Conservation (phyloP, 2,113 vertebrate species). For the Anhinga anhinga region DNA sequence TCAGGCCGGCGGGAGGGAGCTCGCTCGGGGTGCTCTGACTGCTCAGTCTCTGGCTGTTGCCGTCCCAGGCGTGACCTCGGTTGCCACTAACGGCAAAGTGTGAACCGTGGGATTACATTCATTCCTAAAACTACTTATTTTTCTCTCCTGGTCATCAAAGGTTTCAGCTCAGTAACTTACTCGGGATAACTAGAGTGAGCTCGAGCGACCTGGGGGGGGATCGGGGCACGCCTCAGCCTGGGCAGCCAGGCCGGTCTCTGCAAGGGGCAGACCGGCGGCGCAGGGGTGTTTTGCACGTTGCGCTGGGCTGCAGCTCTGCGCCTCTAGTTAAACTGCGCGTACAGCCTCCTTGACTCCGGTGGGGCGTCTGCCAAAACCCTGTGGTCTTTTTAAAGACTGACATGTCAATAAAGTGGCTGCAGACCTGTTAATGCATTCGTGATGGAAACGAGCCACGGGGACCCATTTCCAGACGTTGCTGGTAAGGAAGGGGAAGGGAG, state of each 20-base stretch:
- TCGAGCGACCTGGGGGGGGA: not conserved
- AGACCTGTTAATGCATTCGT: not conserved
- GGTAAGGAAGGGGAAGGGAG: not conserved
- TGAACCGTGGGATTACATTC: not conserved
- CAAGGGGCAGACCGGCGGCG: too few relatives aligned
- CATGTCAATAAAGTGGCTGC: not conserved
- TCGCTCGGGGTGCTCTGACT: not conserved
- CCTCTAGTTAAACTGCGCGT: not conserved
- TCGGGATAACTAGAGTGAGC: not conserved
- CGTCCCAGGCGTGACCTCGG: not conserved
- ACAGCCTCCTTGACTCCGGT: not conserved
- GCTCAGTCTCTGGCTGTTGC: not conserved
- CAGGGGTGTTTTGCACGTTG: accelerated
- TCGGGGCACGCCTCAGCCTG: not conserved
- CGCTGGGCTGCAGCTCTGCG: accelerated
- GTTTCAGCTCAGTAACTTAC: not conserved
- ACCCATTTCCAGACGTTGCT: not conserved
- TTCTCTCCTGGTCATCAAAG: not conserved
- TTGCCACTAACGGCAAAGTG: not conserved
- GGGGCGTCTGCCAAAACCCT: accelerated
- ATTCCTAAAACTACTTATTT: not conserved
- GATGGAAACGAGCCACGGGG: not conserved
- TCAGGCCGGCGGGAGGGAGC: not conserved
- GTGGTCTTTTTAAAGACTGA: not conserved
- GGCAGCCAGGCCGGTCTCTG: not conserved